Evolutionary conservation across 1,140 invertebrate genomes (phyloP), one percentile per base, ranked within the genome.

Genomic region (Drosophila nasuta): DNA sequence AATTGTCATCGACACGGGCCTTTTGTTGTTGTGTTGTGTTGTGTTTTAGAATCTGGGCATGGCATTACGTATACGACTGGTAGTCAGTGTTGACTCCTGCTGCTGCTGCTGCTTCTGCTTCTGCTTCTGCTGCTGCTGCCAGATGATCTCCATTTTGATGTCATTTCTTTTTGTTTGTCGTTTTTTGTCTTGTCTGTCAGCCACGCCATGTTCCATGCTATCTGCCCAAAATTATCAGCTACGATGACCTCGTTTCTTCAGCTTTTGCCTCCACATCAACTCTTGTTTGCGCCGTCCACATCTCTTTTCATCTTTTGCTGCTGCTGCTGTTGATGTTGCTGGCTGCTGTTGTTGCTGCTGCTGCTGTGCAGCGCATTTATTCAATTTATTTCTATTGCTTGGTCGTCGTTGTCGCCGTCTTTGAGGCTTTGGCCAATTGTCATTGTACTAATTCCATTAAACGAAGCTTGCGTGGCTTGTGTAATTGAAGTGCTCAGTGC

Each of bases 401-500:
- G 49, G 58, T 38, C 35, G 49, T 25, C 20, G 20, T 25, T 25
- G 20, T 25, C 74, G 79, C 62, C 68, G 86, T 87, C 87, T 86
- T 87, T 77, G 70, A 74, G 83, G 67, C 85, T 82, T 82, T 82
- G 85, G 82, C 82, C 82, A 87, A 87, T 87, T 87, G 83, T 88
- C 83, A 83, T 87, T 88, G 83, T 87, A 88, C 83, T 88, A 87
- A 87, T 87, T 87, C 85, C 83, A 87, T 88, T 87, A 88, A 87
- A 83, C 77, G 62, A 54, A 66, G 77, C 83, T 88, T 87, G 83
- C 83, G 83, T 87, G 83, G 83, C 77, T 87, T 83, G 58, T 87
- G 83, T 87, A 87, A 87, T 87, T 88, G 82, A 87, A 87, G 80
- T 77, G 79, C 76, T 88, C 81, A 71, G 80, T 77, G 79, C 76